Base-by-base conservation (phyloP, 2,888 invertebrate genomes). In the Chrysomela aeneicollis region DNA sequence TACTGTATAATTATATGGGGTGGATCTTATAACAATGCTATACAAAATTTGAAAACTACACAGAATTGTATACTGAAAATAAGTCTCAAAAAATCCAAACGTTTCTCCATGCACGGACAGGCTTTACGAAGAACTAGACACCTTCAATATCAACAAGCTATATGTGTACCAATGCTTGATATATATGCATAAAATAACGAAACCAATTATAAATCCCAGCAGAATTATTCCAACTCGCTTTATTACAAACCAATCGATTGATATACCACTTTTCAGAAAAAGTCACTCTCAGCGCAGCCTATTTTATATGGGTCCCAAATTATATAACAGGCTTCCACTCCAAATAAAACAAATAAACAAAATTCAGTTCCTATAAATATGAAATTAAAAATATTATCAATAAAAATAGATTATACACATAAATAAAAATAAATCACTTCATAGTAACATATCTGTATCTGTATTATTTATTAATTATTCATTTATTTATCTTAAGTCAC, bases 291-390 rank as follows among this genome's bases (percentile, higher is more conserved):
- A 49, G n/a, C n/a, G 49, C 18, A 49, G 10, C 49, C n/a, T n/a
- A n/a, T n/a, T n/a, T n/a, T n/a, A n/a, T n/a, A n/a, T n/a, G n/a
- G n/a, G n/a, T n/a, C n/a, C n/a, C n/a, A n/a, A 49, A 17, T 49
- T 49, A 49, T 49, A 42, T 42, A 42, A 42, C 49, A 49, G 49
- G 15, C 49, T 49, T n/a, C 49, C 49, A 49, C 49, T 49, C n/a
- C 49, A 49, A 49, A 49, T 49, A 49, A 49, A 49, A n/a, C 2
- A 42, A 42, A 15, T 15, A 42, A 42, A 42, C 8, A 42, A 42
- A 42, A 3, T n/a, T 42, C 10, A 42, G 42, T 42, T 42, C 42
- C 4, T 42, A 5, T 42, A 42, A 10, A 42, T 17, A 49, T 49
- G 49, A 49, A 49, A 49, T 49, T n/a, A n/a, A n/a, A n/a, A n/a